These are phyloP conservation scores for Melipona beecheii DNA, from an alignment of 2,888 invertebrate genomes.

Conservation along the genomic window DNA sequence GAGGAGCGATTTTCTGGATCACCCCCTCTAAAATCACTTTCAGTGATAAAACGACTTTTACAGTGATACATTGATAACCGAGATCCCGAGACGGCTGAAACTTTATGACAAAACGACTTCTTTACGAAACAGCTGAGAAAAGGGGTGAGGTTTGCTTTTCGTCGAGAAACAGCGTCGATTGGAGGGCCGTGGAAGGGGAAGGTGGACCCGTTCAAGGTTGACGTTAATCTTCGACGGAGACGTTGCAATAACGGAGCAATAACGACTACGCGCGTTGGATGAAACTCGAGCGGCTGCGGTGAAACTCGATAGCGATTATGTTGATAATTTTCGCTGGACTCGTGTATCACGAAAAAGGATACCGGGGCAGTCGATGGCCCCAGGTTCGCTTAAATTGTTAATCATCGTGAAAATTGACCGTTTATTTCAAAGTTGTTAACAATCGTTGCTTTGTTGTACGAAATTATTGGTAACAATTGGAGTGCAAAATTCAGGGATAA, in stretches of 20 bases:
- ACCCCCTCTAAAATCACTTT: no score
- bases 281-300: constrained; percentile 36
- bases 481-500: no score
- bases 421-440: background rate
- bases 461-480: no score
- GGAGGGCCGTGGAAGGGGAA: background rate
- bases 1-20: no score
- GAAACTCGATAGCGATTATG: constrained; percentile 33
- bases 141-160: background rate
- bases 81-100: background rate
- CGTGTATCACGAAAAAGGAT: constrained; percentile 26
- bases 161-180: constrained; percentile 13
- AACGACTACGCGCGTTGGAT: constrained; percentile 18
- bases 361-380: background rate
- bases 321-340: constrained; percentile 29
- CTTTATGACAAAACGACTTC: constrained; percentile 3
- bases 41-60: no score
- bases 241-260: constrained; percentile 18
- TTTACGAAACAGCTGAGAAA: background rate
- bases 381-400: background rate
- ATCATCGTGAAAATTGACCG: background rate
- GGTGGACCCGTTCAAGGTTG: constrained; percentile 23
- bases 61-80: no score
- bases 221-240: constrained; percentile 31
- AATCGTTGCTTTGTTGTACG: no score